Evolutionary conservation across 2,113 vertebrate species (phyloP).

Genomic region (Actenoides lindsayi): DNA sequence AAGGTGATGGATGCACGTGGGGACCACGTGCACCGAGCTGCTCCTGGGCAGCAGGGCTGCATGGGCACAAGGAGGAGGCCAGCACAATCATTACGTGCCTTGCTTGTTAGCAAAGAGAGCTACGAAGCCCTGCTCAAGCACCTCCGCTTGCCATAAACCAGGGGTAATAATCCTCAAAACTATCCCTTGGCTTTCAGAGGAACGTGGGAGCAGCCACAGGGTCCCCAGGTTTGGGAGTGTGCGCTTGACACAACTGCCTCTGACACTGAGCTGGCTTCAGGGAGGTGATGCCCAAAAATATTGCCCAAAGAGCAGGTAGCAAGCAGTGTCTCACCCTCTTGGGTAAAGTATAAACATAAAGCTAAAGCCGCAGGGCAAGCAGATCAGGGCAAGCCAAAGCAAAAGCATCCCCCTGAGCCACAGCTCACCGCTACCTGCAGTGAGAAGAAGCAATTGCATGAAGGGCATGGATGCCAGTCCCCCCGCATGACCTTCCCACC

Average conservation of each 20-base stretch:
- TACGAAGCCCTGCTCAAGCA: neutral
- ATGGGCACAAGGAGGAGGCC: fast-evolving
- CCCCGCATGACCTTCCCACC: fast-evolving
- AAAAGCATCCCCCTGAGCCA: neutral
- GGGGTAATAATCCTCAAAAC: neutral
- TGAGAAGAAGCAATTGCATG: fast-evolving
- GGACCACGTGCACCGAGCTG: neutral
- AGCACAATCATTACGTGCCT: fast-evolving
- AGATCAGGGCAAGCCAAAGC: neutral
- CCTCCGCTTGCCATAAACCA: neutral
- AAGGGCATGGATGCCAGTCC: neutral
- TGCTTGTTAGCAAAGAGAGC: neutral
- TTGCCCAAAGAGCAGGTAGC: fast-evolving
- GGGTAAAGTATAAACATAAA: neutral
- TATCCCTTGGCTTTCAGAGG: neutral
- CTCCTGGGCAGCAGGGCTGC: neutral
- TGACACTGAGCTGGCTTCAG: fast-evolving
- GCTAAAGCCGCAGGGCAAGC: neutral
- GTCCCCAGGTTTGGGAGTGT: neutral
- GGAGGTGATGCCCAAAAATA: neutral
- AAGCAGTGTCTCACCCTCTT: neutral
- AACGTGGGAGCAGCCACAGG: fast-evolving
- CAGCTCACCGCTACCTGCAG: neutral
- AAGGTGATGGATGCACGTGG: neutral
- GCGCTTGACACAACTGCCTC: fast-evolving